A percentile compares a stretch with the other conserved stretches of the same genome.
Conservation (phyloP, 2,113 vertebrate genomes). For the Apus apus region DNA sequence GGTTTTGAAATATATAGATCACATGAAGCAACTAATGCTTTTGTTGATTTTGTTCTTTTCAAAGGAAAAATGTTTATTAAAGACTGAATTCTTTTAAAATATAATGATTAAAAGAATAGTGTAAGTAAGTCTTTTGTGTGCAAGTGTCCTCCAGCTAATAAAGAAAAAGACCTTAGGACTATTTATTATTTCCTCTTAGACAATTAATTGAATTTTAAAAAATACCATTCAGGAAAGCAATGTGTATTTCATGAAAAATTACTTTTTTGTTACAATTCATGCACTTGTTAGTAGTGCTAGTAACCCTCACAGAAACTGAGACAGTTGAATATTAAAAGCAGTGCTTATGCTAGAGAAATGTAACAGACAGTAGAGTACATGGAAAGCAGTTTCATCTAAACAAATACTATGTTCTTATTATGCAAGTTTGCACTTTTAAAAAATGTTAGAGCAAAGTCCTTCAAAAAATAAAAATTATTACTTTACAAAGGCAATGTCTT, state of each 20-base stretch:
- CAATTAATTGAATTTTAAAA: neutral
- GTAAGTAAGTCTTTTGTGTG: neutral
- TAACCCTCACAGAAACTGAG: neutral
- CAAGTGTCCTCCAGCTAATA: neutral
- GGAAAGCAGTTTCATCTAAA: neutral
- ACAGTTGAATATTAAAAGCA: neutral
- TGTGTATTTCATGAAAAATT: neutral
- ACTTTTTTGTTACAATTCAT: neutral
- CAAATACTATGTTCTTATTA: neutral
- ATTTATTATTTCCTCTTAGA: neutral
- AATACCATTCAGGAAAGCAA: neutral
- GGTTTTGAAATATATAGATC: neutral
- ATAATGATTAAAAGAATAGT: neutral
- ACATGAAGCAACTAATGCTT: neutral
- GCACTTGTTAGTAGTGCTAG: neutral
- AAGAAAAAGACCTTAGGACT: neutral
- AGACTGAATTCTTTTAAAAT: neutral
- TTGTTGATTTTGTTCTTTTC: neutral
- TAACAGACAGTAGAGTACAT: neutral
- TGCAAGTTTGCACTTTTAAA: neutral
- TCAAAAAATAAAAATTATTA: neutral
- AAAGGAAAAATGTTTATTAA: neutral
- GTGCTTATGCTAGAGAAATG: neutral
- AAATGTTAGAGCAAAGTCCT: neutral
- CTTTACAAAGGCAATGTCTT: neutral